Evolutionary conservation across 2,113 vertebrate species (phyloP).

Genomic region (Guaruba guarouba): DNA sequence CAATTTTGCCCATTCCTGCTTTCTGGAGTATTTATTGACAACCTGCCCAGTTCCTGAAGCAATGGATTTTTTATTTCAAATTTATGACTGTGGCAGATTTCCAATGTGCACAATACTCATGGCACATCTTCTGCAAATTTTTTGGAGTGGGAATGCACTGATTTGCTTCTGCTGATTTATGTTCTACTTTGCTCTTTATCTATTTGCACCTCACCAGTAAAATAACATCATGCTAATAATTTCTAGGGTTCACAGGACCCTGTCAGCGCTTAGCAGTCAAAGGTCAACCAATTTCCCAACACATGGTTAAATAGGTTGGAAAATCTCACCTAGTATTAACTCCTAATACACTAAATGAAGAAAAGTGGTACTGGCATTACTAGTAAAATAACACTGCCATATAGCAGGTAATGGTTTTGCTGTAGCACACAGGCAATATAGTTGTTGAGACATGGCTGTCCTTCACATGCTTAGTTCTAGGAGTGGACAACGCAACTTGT

Average conservation of each 20-base stretch:
- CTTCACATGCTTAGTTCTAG: not conserved
- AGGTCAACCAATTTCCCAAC: slow-evolving; percentile 70
- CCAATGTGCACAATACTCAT: not conserved
- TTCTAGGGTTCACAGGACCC: slow-evolving; percentile 68
- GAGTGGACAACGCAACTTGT: not conserved
- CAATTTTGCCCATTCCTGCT: not conserved
- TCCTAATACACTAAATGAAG: not conserved
- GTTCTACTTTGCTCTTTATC: slow-evolving; percentile 80
- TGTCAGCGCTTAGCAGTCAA: slow-evolving; percentile 76
- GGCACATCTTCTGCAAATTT: not conserved
- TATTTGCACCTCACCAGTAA: slow-evolving; percentile 71
- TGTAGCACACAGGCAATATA: not conserved
- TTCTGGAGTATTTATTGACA: not conserved
- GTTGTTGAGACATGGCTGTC: not conserved
- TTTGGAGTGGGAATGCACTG: slow-evolving; percentile 7
- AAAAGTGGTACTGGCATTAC: not conserved
- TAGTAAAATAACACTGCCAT: not conserved
- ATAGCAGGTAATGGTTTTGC: not conserved
- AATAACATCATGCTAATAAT: slow-evolving; percentile 65
- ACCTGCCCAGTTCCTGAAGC: not conserved
- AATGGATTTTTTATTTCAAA: not conserved
- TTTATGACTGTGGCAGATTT: not conserved
- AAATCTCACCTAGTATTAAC: slow-evolving; percentile 42
- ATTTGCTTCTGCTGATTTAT: slow-evolving; percentile 74
- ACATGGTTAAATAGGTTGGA: slow-evolving; percentile 43